phyloP scores from a whole-genome alignment of 2,113 vertebrate genomes.

The Nannobrachium achirus region DNA sequence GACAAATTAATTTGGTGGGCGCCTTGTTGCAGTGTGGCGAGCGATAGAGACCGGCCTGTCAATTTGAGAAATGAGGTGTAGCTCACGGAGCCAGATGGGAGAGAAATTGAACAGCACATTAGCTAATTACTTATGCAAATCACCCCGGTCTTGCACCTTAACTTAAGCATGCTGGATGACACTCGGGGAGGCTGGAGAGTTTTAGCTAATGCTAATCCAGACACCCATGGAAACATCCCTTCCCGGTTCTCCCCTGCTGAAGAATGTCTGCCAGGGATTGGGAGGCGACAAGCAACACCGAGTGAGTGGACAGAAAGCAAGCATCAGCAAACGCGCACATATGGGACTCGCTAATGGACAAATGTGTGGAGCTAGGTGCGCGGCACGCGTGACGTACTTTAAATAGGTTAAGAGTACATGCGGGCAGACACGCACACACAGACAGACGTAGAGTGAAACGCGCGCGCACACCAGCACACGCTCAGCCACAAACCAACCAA shows the following conservation, averaged over 20 bases:
- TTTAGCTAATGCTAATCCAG: constrained; percentile 75
- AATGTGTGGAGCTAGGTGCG: neutral
- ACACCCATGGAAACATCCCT: neutral
- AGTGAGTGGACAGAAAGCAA: constrained; percentile 3
- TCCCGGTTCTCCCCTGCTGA: constrained; percentile 41
- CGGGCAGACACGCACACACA: constrained; percentile 19
- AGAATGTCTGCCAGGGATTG: constrained; percentile 34
- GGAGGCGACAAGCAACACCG: constrained; percentile 33
- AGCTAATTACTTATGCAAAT: constrained; percentile 87
- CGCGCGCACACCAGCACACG: constrained; percentile 7
- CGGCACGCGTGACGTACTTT: too few relatives aligned
- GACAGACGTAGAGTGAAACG: constrained; percentile 14
- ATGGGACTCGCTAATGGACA: neutral
- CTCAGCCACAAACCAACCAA: constrained; percentile 5
- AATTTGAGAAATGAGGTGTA: constrained; percentile 83
- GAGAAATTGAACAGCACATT: constrained; percentile 80
- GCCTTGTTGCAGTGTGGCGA: constrained; percentile 77
- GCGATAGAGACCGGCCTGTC: constrained; percentile 83
- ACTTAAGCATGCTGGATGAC: constrained; percentile 76
- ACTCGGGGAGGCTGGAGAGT: constrained; percentile 66
- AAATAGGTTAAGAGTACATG: neutral
- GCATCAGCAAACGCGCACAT: constrained; percentile 8
- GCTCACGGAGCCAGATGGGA: constrained; percentile 79
- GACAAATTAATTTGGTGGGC: constrained; percentile 82
- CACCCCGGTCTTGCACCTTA: constrained; percentile 77